These are phyloP conservation scores for Lithobates pipiens DNA, from an alignment of 2,797 vertebrate species.

Conservation along the genomic window DNA sequence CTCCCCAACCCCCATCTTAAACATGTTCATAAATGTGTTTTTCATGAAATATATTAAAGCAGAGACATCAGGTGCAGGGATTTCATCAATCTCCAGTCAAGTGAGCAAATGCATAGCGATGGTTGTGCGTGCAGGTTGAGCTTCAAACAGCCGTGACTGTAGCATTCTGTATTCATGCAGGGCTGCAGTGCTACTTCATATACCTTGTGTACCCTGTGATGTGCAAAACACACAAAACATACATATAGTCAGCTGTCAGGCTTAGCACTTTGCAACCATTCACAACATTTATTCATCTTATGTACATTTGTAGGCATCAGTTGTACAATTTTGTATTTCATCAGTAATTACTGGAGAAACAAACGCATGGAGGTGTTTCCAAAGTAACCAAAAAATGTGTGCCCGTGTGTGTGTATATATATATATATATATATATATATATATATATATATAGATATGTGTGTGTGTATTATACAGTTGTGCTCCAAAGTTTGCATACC, in stretches of 20 bases:
- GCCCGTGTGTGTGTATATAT: too few species aligned
- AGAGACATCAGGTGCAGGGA: constrained; percentile 29
- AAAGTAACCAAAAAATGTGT: background rate
- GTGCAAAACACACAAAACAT: background rate
- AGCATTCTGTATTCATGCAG: background rate
- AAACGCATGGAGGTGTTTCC: background rate
- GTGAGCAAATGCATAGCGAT: constrained; percentile 27
- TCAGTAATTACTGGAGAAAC: background rate
- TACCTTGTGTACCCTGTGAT: background rate
- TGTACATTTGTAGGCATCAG: background rate
- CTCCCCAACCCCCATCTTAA: background rate
- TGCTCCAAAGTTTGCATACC: too few species aligned
- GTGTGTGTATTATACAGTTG: too few species aligned
- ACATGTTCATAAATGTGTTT: constrained; percentile 21
- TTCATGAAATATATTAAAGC: constrained; percentile 15
- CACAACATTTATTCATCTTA: background rate
- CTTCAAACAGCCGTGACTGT: constrained; percentile 7
- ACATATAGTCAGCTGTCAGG: background rate
- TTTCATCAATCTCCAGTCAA: constrained; percentile 16
- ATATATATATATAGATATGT: too few species aligned
- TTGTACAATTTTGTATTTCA: background rate
- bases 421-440: too few species aligned
- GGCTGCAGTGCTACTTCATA: background rate
- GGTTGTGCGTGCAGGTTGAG: background rate
- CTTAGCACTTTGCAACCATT: background rate